Base-by-base conservation (phyloP, 1,140 invertebrate genomes). In the Trichonephila inaurata region DNA sequence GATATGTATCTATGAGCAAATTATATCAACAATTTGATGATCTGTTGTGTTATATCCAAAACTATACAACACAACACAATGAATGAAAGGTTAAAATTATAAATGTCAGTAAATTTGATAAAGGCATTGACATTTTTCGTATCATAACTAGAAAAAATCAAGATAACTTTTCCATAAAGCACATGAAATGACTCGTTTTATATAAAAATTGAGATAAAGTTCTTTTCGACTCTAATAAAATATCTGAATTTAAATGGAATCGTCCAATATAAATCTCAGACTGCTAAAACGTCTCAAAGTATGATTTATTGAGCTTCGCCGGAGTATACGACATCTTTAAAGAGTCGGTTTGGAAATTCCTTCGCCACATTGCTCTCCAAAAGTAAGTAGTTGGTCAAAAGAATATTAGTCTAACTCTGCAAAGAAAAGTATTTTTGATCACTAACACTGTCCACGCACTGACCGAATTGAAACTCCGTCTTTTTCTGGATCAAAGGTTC, bases 401-500 rank as follows among this genome's bases (percentile, higher is more conserved):
- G 28, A 77, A 33, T 77, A 77, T 77, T 77, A 77, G 72, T 77
- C 72, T 77, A 33, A 40, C 72, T 77, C 33, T 77, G 16, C 69
- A 7, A 33, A 77, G 24, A 77, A 77, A 77, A 77, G 33, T 77
- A 77, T 19, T 77, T 77, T 40, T 16, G 28, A 77, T 18, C 72
- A 77, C 16, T 77, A 40, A 77, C 72, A 77, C 72, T 77, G 72
- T 77, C 72, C 72, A 77, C 14, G 72, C 18, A 40, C 28, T 77
- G 72, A 40, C 72, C 72, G 72, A 77, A 77, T 33, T 77, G 72
- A 77, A 77, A 77, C 33, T 77, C 4, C 33, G 33, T 77, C 33
- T 77, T 77, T 77, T 77, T 40, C 72, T 19, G 33, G 33, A 40
- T 77, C 66, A 69, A 69, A 19, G 66, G 21, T 69, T 69, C 69